phyloP scores from a whole-genome alignment of 2,888 invertebrate species.

The Drosophila mayaguana region DNA sequence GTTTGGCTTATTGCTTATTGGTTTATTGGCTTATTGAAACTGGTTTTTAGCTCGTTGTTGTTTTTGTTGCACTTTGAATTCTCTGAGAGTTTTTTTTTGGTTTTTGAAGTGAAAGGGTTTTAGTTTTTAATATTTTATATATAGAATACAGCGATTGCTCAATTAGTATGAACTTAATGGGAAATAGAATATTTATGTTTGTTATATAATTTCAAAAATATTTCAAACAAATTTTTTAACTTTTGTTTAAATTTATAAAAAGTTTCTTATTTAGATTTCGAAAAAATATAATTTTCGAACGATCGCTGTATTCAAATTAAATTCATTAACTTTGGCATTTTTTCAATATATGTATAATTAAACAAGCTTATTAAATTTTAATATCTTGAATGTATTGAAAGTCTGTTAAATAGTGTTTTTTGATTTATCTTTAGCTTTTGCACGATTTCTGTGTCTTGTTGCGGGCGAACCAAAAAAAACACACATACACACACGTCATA shows the following conservation, averaged over 20 bases:
- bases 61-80: conserved; percentile 59
- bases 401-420: conserved; percentile 48
- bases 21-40: conserved; percentile 66
- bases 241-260: neutral
- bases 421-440: conserved; percentile 24
- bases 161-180: neutral
- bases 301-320: conserved; percentile 13
- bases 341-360: neutral
- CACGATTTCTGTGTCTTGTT: conserved; percentile 46
- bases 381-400: conserved; percentile 66
- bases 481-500: conserved; percentile 15
- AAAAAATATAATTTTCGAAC: neutral
- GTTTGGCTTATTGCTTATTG: conserved; percentile 63
- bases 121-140: conserved; percentile 44
- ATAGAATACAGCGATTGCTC: neutral
- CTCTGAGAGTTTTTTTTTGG: conserved; percentile 39
- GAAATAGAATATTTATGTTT: neutral
- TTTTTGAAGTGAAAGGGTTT: conserved; percentile 77
- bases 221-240: neutral
- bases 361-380: neutral
- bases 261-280: too few relatives aligned
- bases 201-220: neutral
- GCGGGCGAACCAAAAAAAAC: conserved; percentile 27
- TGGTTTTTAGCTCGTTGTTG: conserved; percentile 57
- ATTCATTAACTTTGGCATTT: neutral